These are phyloP conservation scores for Neostethus bicornis DNA, from an alignment of 2,797 vertebrate genomes.

Conservation along the genomic window DNA sequence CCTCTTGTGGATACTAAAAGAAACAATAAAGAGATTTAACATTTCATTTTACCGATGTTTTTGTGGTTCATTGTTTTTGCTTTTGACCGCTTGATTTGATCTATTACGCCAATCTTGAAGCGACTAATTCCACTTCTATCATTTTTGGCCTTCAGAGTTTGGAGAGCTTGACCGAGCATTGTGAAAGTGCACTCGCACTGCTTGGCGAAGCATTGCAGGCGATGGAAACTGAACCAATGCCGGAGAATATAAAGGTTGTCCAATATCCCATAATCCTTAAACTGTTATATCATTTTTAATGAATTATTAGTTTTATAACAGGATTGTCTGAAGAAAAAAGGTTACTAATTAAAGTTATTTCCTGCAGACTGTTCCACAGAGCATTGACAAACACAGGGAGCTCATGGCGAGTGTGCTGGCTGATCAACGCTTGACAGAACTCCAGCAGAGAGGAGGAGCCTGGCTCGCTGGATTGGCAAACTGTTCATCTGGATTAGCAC, in stretches of 20 bases:
- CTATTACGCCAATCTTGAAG: neutral
- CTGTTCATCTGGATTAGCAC: constrained; percentile 71
- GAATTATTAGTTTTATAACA: neutral
- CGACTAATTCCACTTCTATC: neutral
- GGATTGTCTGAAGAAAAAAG: neutral
- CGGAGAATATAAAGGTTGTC: constrained; percentile 75
- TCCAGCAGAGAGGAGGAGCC: constrained; percentile 87
- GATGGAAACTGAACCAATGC: constrained; percentile 76
- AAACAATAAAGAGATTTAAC: too few relatives aligned
- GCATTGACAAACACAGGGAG: constrained; percentile 81
- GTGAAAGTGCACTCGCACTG: constrained; percentile 79
- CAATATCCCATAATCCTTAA: neutral
- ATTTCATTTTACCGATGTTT: neutral
- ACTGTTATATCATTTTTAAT: neutral
- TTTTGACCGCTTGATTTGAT: neutral
- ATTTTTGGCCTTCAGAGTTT: constrained; percentile 66
- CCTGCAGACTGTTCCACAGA: constrained; percentile 74
- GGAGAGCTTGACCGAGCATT: constrained; percentile 79
- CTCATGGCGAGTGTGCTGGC: constrained; percentile 86
- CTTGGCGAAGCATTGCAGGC: constrained; percentile 77
- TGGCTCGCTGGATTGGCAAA: constrained; percentile 85
- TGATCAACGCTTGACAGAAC: constrained; percentile 84
- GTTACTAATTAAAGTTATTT: neutral
- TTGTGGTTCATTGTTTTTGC: neutral
- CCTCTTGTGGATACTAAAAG: constrained; percentile 14